Evolutionary conservation across 2,113 vertebrate species (phyloP), one percentile per base, ranked within the genome.

Genomic region (Tragelaphus scriptus): DNA sequence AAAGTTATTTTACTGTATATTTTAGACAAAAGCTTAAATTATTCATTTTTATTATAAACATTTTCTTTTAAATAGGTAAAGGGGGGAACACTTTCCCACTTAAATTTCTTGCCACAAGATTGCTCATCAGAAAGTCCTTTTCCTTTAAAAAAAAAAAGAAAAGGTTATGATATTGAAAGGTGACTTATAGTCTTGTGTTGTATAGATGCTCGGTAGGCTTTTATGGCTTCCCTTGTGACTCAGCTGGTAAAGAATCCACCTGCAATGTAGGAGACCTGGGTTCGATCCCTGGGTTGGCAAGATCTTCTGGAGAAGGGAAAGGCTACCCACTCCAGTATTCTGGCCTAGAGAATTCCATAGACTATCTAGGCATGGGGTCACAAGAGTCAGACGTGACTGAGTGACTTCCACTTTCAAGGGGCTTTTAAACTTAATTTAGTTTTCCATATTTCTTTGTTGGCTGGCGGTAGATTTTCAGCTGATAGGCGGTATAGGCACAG

Each of bases 31-130:
- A 89, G 7, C 49, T 47, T 30, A 12, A 49, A 55, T 68, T 92
- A 89, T 47, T 84, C 17, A 49, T 49, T 85, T 94, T 92, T 77
- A 87, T 44, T 51, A 56, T 77, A 49, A 90, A 92, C 44, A 32
- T 47, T 55, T 36, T 30, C 10, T 94, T 94, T 96, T 96, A 88
- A 71, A 81, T 90, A 17, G 51, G 85, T 88, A 92, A 96, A 96
- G n/a, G 47, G 89, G 55, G 79, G 47, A 92, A 56, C 13, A 56
- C 21, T 89, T 94, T 80, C 85, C 58, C 28, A 49, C 44, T 92
- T 81, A 94, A 92, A 47, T 89, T 85, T 81, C 30, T 96, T 36
- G 28, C 61, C 25, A 26, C 68, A 89, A 84, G 28, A 88, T 93
- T 88, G 58, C 32, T 93, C 55, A 59, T 7, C 40, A 40, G 90